These are phyloP conservation scores for Peromyscus aztecus DNA, from an alignment of 2,797 vertebrate species.

Conservation along the genomic window DNA sequence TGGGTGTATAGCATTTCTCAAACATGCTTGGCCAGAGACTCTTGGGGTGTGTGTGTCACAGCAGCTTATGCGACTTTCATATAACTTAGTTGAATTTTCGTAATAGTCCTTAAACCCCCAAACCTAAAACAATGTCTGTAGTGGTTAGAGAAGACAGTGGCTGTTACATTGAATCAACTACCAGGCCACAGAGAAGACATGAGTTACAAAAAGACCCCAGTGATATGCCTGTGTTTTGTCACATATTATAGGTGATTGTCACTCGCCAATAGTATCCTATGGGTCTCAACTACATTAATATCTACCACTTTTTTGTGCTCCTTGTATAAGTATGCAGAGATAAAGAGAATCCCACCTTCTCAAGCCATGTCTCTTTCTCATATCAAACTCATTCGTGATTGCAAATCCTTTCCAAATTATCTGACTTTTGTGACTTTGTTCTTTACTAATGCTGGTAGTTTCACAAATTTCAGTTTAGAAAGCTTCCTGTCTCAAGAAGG, in stretches of 20 bases:
- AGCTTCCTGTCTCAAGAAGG: not conserved
- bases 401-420: conserved; percentile 9
- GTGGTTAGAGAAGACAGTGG: not conserved
- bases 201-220: not conserved
- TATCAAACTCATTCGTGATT: conserved; percentile 39
- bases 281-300: not conserved
- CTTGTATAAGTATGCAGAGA: not conserved
- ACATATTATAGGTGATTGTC: conserved; percentile 26
- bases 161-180: not conserved
- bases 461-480: conserved; percentile 14
- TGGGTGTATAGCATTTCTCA: conserved; percentile 7
- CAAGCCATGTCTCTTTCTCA: not conserved
- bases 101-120: conserved; percentile 12
- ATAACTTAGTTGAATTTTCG: conserved; percentile 50
- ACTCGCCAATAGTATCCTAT: not conserved
- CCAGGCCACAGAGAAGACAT: not conserved
- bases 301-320: not conserved
- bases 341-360: not conserved
- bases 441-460: not conserved
- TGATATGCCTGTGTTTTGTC: not conserved
- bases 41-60: not conserved
- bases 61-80: not conserved
- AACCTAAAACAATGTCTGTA: not conserved
- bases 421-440: conserved; percentile 48
- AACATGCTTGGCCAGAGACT: conserved; percentile 21